phyloP scores from a whole-genome alignment of 2,113 vertebrate species.

The Helogale parvula region DNA sequence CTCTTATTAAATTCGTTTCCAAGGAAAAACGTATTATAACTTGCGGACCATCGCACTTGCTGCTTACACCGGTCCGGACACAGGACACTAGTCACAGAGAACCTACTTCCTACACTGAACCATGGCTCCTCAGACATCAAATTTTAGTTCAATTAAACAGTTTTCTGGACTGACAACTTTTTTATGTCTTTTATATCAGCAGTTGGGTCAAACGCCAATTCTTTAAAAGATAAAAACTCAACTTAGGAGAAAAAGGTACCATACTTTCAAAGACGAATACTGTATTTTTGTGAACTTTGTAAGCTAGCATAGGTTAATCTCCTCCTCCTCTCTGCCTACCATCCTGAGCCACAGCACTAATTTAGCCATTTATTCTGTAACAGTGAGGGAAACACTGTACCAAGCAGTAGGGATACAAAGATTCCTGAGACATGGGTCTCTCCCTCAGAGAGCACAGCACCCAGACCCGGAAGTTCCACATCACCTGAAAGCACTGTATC shows the following conservation, averaged over 20 bases:
- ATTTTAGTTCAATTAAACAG: neutral
- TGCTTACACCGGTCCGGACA: neutral
- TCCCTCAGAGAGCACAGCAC: neutral
- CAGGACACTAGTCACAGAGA: neutral
- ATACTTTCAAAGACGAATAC: neutral
- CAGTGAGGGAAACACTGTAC: neutral
- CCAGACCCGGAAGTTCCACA: neutral
- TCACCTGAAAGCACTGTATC: neutral
- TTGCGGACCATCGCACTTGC: neutral
- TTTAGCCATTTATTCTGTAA: constrained; percentile 1
- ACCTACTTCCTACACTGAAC: neutral
- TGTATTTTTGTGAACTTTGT: neutral
- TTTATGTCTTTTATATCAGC: neutral
- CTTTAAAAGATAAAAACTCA: neutral
- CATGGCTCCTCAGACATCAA: neutral
- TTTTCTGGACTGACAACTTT: constrained; percentile 12
- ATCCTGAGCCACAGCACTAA: neutral
- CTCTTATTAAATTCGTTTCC: neutral
- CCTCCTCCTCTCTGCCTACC: neutral
- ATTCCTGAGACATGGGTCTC: neutral
- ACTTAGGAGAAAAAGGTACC: neutral
- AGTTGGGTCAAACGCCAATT: neutral
- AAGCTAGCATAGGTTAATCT: neutral
- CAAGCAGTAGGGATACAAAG: neutral
- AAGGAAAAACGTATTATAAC: neutral